Evolutionary conservation across 1,140 invertebrate genomes (phyloP), one percentile per base, ranked within the genome.

Genomic region (Drosophila virilis): DNA sequence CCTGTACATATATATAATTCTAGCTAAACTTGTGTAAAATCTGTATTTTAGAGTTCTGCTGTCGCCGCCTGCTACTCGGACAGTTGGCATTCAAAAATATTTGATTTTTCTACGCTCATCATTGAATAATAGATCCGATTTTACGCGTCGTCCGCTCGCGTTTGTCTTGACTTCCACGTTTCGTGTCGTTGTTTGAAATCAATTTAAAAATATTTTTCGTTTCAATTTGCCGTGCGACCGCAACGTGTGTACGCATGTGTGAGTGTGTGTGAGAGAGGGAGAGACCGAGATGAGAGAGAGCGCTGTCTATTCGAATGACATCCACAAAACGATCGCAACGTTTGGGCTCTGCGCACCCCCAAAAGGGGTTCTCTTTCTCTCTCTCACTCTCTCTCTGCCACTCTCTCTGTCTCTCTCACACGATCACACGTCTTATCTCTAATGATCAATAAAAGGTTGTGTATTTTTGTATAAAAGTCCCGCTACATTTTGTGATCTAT

Each of bases 121-220:
- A 77, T 83, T 86, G 51, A 66, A 81, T 64, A 88, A 89, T 73
- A 77, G 74, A 32, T 61, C 55, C 10, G 58, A 67, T 67, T 72
- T 58, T 48, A 6, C 32, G 33, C 46, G 70, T 52, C 28, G 55
- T 48, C 13, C 68, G 60, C 55, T 64, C 59, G 54, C 78, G 74
- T 64, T 68, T 71, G 73, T 74, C 67, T 71, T 65, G 32, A 15
- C 54, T 42, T 57, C 40, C 54, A 42, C 57, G 61, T 84, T 75
- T 58, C 59, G 46, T 28, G 79, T 81, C 78, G 80, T 66, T 66
- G 74, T 81, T 88, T 88, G 74, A 88, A 89, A 88, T 88, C 84
- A 89, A 88, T 88, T 88, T 88, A 88, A 89, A 88, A 89, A 89
- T 88, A 89, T 86, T 83, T 86, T 83, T 89, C 76, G 48, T 88